Conservation (phyloP, 2,888 invertebrate genomes). For the Hyalella azteca region DNA sequence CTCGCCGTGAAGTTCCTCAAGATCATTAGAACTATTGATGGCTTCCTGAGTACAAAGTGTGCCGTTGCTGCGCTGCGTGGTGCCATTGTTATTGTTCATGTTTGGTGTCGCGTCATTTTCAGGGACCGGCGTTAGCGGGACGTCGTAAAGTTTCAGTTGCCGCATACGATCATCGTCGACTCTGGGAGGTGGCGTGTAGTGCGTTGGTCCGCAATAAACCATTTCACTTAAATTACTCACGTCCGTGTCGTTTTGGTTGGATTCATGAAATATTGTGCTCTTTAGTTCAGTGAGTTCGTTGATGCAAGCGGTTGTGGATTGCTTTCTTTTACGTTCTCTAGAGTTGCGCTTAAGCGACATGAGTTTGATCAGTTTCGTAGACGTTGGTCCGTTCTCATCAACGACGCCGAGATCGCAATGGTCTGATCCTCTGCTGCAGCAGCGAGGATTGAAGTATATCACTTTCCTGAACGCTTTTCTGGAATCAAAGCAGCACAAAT, state of each 20-base stretch:
- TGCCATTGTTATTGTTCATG: conserved; percentile 18
- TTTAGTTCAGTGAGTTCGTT: background rate
- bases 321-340: background rate
- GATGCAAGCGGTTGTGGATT: background rate
- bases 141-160: background rate
- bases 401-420: background rate
- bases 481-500: background rate
- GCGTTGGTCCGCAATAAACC: conserved; percentile 24
- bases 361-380: background rate
- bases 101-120: background rate
- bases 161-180: background rate
- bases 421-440: background rate
- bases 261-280: background rate
- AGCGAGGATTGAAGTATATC: conserved; percentile 50
- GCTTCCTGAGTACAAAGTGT: background rate
- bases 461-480: conserved; percentile 57
- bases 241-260: background rate
- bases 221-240: conserved; percentile 12
- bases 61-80: conserved; percentile 20
- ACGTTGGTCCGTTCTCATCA: background rate
- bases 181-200: background rate
- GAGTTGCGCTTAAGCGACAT: background rate
- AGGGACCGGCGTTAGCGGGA: conserved; percentile 15
- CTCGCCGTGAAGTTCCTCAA: background rate
- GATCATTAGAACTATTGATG: background rate